Percentiles rank a stretch among this genome's conserved stretches.
These are phyloP conservation scores for Triplophysa yarkandensis DNA, from an alignment of 2,797 vertebrate species.

Conservation along the genomic window DNA sequence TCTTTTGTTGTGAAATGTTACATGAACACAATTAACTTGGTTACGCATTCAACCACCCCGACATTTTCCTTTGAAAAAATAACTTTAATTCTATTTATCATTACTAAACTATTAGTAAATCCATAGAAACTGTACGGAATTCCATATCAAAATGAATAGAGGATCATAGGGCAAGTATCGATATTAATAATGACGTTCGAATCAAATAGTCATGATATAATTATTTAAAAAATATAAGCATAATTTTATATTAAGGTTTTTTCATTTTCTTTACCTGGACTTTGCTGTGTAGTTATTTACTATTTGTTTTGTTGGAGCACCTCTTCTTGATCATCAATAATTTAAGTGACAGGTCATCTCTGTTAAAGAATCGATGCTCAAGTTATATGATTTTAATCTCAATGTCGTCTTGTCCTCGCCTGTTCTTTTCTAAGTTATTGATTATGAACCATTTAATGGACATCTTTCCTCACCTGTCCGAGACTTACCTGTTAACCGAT, in stretches of 20 bases:
- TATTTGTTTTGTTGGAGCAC: slow-evolving; percentile 17
- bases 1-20: background rate
- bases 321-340: slow-evolving; percentile 12
- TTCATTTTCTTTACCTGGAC: background rate
- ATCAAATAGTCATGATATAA: background rate
- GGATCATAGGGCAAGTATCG: slow-evolving; percentile 19
- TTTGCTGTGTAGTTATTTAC: background rate
- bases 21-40: background rate
- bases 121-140: background rate
- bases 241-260: background rate
- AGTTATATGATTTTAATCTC: slow-evolving; percentile 40
- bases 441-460: slow-evolving; percentile 50
- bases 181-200: slow-evolving; percentile 6
- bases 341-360: slow-evolving; percentile 18
- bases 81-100: background rate
- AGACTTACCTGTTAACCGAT: slow-evolving; percentile 32
- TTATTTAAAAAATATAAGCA: background rate
- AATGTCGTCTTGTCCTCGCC: slow-evolving; percentile 43
- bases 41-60: too few relatives aligned
- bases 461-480: slow-evolving; percentile 50
- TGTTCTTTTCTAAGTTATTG: slow-evolving; percentile 58
- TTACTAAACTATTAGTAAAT: background rate
- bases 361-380: slow-evolving; percentile 27
- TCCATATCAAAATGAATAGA: background rate
- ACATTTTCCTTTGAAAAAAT: background rate